A percentile compares a stretch with the other conserved stretches of the same genome.
Evolutionary conservation across 2,113 vertebrate genomes (phyloP).

Genomic region (Epinephelus lanceolatus): DNA sequence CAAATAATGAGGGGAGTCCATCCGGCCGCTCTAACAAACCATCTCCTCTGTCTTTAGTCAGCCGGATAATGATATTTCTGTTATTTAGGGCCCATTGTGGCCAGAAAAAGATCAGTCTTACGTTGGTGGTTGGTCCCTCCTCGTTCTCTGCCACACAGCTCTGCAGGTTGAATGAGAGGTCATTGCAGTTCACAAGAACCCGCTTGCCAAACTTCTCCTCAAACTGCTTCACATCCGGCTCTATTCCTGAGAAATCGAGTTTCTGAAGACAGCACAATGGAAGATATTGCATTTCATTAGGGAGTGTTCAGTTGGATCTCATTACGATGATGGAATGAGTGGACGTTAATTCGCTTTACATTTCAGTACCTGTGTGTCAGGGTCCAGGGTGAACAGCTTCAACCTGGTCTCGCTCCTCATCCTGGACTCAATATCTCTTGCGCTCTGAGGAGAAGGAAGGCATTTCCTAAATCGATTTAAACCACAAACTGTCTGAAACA

Average conservation of each 20-base stretch:
- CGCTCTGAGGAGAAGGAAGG: conserved; percentile 83
- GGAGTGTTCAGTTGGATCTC: neutral
- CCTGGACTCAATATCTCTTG: conserved; percentile 94
- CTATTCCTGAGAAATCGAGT: conserved; percentile 93
- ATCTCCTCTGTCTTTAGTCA: conserved; percentile 28
- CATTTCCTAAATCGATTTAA: conserved; percentile 27
- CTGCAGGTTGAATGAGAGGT: conserved; percentile 97
- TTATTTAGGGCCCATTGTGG: conserved; percentile 10
- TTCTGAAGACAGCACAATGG: conserved; percentile 85
- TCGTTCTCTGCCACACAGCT: conserved; percentile 98
- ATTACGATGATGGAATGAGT: neutral
- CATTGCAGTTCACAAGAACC: conserved; percentile 95
- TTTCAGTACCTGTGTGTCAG: conserved; percentile 94
- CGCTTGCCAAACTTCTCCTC: conserved; percentile 98
- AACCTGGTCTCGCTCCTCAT: conserved; percentile 94
- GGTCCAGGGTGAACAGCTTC: conserved; percentile 96
- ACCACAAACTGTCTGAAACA: conserved; percentile 21
- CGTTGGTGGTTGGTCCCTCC: conserved; percentile 98
- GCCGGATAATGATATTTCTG: conserved; percentile 40
- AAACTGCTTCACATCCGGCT: conserved; percentile 95
- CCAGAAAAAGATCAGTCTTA: conserved; percentile 69
- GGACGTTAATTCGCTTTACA: neutral
- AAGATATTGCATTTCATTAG: conserved; percentile 9
- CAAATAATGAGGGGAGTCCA: conserved; percentile 40
- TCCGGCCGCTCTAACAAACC: conserved; percentile 31